phyloP scores from a whole-genome alignment of 2,113 vertebrate genomes.

The Sinocyclocheilus grahami region DNA sequence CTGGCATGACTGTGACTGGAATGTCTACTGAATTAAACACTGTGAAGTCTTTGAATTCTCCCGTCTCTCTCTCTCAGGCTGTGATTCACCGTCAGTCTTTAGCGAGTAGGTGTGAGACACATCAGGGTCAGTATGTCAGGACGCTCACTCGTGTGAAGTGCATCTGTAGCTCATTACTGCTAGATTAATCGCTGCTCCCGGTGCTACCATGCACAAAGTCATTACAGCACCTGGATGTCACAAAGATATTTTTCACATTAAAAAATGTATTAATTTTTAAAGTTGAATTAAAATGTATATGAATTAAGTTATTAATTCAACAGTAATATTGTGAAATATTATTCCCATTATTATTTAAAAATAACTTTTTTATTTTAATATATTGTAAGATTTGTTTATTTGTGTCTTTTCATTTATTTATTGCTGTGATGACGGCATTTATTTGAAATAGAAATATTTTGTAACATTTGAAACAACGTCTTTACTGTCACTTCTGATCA shows the following conservation, averaged over 20 bases:
- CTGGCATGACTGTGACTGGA: slow-evolving; percentile 13
- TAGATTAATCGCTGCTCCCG: neutral
- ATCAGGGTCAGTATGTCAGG: slow-evolving; percentile 42
- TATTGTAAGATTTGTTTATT: neutral
- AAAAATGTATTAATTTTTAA: neutral
- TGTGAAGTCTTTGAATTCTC: slow-evolving; percentile 1
- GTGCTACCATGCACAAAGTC: neutral
- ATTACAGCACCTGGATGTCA: neutral
- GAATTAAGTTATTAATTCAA: neutral
- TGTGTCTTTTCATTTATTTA: too few relatives aligned
- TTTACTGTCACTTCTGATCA: too few relatives aligned
- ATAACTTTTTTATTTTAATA: neutral
- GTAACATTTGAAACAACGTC: too few relatives aligned
- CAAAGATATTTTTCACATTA: neutral
- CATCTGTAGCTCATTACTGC: slow-evolving; percentile 22
- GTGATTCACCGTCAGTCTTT: slow-evolving; percentile 33
- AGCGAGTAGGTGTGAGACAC: slow-evolving; percentile 44
- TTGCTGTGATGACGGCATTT: too few relatives aligned
- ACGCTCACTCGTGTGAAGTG: slow-evolving; percentile 1
- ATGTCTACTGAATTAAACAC: slow-evolving; percentile 20
- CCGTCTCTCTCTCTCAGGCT: neutral
- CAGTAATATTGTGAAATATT: neutral
- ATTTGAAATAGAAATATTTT: too few relatives aligned
- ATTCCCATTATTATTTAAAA: neutral
- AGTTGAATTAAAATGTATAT: neutral